A percentile compares a stretch with the other conserved stretches of the same genome.
These are phyloP conservation scores for Chinchilla lanigera DNA, from an alignment of 2,113 vertebrate species.

Conservation along the genomic window DNA sequence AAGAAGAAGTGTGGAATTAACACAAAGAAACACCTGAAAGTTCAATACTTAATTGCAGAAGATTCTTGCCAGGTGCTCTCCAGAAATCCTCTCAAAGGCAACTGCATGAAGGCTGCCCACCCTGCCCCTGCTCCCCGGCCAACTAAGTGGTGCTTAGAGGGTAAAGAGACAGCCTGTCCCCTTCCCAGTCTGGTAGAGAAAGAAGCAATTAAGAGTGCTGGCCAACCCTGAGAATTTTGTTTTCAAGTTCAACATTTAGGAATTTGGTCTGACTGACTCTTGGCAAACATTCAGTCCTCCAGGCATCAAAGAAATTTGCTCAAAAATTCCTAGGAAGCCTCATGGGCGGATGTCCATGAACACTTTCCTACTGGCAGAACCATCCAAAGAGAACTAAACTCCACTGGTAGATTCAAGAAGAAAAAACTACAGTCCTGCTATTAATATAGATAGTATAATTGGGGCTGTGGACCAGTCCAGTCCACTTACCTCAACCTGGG, in stretches of 20 bases:
- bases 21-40: not conserved
- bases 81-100: not conserved
- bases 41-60: not conserved
- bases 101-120: not conserved
- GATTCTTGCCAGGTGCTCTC: not conserved
- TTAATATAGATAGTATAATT: not conserved
- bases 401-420: not conserved
- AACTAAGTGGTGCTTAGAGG: not conserved
- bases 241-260: not conserved
- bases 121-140: not conserved
- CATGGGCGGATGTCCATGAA: not conserved
- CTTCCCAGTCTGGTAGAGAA: not conserved
- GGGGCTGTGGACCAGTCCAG: not conserved
- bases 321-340: not conserved
- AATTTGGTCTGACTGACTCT: not conserved
- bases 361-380: not conserved
- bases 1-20: not conserved
- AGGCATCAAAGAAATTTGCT: slow-evolving; percentile 33
- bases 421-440: not conserved
- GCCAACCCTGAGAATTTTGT: not conserved
- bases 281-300: slow-evolving; percentile 1
- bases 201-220: not conserved
- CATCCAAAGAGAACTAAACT: not conserved
- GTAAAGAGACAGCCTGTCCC: not conserved
- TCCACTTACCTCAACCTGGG: not conserved